Percentiles rank a stretch among this genome's conserved stretches.
Conservation (phyloP, 2,888 invertebrate species). For the Charanyca ferruginea region DNA sequence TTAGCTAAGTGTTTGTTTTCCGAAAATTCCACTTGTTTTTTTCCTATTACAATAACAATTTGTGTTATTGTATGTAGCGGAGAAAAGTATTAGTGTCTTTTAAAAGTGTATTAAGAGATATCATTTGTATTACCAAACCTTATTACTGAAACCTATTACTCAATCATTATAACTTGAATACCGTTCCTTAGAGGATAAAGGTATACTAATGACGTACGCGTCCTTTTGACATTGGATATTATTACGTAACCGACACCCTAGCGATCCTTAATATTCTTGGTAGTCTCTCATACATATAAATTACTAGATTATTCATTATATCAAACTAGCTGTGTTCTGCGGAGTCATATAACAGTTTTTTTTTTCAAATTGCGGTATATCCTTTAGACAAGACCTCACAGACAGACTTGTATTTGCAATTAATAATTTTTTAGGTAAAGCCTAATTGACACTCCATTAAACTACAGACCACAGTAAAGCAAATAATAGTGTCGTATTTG, state of each 20-base stretch:
- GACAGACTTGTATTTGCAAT: neutral
- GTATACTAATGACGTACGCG: constrained; percentile 1
- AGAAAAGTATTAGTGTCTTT: neutral
- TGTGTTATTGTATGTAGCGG: too few species aligned
- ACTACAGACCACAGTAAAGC: too few species aligned
- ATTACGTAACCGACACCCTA: neutral
- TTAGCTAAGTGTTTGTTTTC: neutral
- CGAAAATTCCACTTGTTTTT: neutral
- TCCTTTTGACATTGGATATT: constrained; percentile 6
- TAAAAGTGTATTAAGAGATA: neutral
- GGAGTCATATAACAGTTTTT: neutral
- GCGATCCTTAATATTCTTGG: neutral
- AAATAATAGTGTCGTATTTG: too few species aligned
- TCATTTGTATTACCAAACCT: neutral
- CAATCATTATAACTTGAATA: constrained; percentile 9
- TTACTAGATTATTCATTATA: constrained; percentile 6
- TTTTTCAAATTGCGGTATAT: too few species aligned
- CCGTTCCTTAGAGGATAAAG: neutral
- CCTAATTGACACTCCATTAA: too few species aligned
- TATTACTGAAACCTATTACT: constrained; percentile 10
- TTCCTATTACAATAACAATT: neutral
- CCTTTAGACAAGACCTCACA: neutral
- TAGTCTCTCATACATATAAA: neutral
- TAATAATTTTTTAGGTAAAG: neutral
- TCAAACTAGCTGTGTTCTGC: neutral